Evolutionary conservation across 1,140 invertebrate genomes (phyloP).

Genomic region (Temnothorax longispinosus): DNA sequence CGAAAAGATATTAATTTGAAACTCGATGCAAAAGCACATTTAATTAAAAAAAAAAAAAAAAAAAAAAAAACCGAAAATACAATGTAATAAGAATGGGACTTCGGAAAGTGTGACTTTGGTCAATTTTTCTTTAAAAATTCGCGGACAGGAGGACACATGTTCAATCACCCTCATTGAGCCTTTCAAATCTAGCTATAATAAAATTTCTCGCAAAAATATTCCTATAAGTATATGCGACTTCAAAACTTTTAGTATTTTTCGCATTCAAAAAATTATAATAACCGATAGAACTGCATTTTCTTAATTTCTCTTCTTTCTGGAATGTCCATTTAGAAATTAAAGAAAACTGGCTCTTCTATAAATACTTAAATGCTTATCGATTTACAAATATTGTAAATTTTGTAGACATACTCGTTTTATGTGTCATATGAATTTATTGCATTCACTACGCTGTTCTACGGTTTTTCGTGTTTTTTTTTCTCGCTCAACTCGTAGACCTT

Average conservation of each 20-base stretch:
- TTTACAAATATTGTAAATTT: constrained; percentile 5
- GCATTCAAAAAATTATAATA: not conserved
- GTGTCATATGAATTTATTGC: not conserved
- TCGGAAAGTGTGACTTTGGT: not conserved
- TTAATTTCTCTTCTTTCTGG: not conserved
- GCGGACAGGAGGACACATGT: not conserved
- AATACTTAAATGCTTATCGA: not conserved
- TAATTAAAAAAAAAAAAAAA: not conserved
- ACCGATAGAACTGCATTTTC: not conserved
- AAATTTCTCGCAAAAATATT: not conserved
- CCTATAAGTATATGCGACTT: not conserved
- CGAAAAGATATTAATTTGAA: not conserved
- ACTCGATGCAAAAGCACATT: too few relatives aligned
- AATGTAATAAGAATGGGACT: not conserved
- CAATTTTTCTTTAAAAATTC: not conserved
- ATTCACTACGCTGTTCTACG: not conserved
- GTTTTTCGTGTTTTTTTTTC: not conserved
- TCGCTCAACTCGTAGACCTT: not conserved
- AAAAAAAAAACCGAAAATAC: not conserved
- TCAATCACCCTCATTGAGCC: not conserved
- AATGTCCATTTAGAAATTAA: not conserved
- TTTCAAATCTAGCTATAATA: not conserved
- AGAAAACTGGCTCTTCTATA: not conserved
- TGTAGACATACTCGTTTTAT: not conserved
- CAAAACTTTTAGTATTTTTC: not conserved